A percentile compares a stretch with the other conserved stretches of the same genome.
Conservation (phyloP, 2,888 invertebrate genomes). For the Lacanobia wlatinum region DNA sequence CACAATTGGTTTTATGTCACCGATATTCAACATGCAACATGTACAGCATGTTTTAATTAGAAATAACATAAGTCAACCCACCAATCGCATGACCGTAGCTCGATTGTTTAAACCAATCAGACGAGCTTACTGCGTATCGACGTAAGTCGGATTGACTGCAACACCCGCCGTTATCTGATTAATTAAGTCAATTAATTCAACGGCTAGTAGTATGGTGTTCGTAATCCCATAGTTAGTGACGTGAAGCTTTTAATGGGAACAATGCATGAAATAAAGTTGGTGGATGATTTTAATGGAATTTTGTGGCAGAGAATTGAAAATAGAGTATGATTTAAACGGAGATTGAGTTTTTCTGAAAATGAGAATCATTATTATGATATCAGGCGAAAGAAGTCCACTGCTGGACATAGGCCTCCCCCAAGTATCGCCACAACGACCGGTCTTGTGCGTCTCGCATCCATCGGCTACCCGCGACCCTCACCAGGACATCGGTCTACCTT, state of each 20-base stretch:
- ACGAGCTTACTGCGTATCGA: constrained; percentile 33
- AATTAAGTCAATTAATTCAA: constrained; percentile 58
- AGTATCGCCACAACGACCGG: too few relatives aligned
- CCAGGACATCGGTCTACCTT: too few relatives aligned
- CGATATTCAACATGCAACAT: constrained; percentile 30
- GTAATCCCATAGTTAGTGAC: constrained; percentile 26
- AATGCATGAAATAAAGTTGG: neutral
- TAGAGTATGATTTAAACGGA: neutral
- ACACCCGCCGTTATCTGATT: constrained; percentile 41
- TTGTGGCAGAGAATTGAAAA: neutral
- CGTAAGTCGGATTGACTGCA: constrained; percentile 45
- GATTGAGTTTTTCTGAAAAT: neutral
- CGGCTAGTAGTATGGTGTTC: constrained; percentile 34
- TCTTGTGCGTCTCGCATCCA: too few relatives aligned
- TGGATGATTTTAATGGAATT: neutral
- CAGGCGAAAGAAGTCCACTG: too few relatives aligned
- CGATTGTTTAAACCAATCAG: constrained; percentile 50
- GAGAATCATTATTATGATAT: too few relatives aligned
- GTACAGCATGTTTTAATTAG: constrained; percentile 11
- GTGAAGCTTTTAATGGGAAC: constrained; percentile 25
- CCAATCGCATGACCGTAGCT: constrained; percentile 33
- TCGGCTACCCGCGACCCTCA: too few relatives aligned
- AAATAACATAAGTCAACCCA: constrained; percentile 20
- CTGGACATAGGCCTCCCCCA: too few relatives aligned
- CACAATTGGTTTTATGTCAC: constrained; percentile 11